Base-by-base conservation (phyloP, 2,888 invertebrate genomes). In the Entomobrya proxima region DNA sequence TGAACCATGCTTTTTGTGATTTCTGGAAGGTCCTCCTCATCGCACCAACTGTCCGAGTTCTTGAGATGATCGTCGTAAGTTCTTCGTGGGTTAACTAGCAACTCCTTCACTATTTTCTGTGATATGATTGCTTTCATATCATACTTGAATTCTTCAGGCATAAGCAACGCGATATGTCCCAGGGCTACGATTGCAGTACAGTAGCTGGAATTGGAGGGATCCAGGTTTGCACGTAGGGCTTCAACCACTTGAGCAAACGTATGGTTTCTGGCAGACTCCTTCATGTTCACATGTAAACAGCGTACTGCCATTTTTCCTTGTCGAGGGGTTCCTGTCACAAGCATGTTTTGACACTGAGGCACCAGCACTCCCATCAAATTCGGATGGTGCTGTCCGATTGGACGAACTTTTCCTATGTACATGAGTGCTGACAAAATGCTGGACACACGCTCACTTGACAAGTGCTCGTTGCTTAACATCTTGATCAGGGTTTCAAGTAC, bases 301-400 rank as follows among this genome's bases (percentile, higher is more conserved):
- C 97, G 95, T 86, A 99, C 96, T 3, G 98, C 98, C 91, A 98
- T 98, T 92, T 99, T 99, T 6, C 98, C 98, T 92, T 98, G 98
- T 92, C 98, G 98, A 0, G 97, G 96, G 3, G 97, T 96, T 13
- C 98, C 98, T 58, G 95, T 95, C 91, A 96, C 95, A 0, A 97
- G 96, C 91, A 98, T 95, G 78, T 95, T 95, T 91, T 96, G 96
- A 92, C 98, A 96, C 74, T 97, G 94, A 1, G 97, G 96, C 40
- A 96, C 95, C 91, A 98, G 92, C 87, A 95, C 94, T 72, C 96
- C 95, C 92, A 96, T 95, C 78, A 97, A 92, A 52, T 94, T 93
- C 0, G 96, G 95, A 88, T 96, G 96, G 64, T 95, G 94, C 89
- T 96, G 95, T 91, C 94, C 95, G 55, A 97, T 93, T 79, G 97